Evolutionary conservation across 2,113 vertebrate genomes (phyloP).

Genomic region (Oxygymnocypris stewartii): DNA sequence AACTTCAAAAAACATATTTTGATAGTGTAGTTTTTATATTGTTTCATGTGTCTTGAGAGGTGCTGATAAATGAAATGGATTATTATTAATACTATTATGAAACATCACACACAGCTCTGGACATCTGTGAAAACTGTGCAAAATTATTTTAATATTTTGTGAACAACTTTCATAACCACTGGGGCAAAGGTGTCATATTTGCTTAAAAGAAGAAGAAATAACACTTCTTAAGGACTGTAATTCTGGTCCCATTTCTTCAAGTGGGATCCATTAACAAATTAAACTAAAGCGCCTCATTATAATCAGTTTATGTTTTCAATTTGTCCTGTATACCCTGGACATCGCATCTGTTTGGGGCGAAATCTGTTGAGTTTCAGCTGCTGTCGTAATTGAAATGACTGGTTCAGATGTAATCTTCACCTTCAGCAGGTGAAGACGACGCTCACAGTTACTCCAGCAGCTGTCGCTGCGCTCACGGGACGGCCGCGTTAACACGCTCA

Average conservation of each 20-base stretch:
- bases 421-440: conserved; percentile 33
- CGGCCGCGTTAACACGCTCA: conserved; percentile 45
- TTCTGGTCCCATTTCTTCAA: neutral
- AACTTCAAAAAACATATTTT: too few relatives aligned
- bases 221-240: neutral
- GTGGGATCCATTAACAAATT: neutral
- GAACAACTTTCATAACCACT: neutral
- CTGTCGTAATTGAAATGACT: conserved; percentile 42
- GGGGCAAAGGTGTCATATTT: too few relatives aligned
- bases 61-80: neutral
- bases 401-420: conserved; percentile 41
- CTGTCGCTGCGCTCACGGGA: conserved; percentile 44
- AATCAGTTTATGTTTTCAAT: conserved; percentile 24
- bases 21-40: too few relatives aligned
- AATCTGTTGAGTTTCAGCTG: conserved; percentile 16
- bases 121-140: neutral
- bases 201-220: too few relatives aligned
- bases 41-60: too few relatives aligned
- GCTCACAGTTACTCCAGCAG: conserved; percentile 40
- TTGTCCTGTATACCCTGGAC: conserved; percentile 15
- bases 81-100: neutral
- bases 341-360: conserved; percentile 1
- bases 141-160: too few relatives aligned
- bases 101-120: neutral
- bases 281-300: neutral